These are phyloP conservation scores for Gymnarchus niloticus DNA, from an alignment of 2,113 vertebrate genomes.

Conservation along the genomic window DNA sequence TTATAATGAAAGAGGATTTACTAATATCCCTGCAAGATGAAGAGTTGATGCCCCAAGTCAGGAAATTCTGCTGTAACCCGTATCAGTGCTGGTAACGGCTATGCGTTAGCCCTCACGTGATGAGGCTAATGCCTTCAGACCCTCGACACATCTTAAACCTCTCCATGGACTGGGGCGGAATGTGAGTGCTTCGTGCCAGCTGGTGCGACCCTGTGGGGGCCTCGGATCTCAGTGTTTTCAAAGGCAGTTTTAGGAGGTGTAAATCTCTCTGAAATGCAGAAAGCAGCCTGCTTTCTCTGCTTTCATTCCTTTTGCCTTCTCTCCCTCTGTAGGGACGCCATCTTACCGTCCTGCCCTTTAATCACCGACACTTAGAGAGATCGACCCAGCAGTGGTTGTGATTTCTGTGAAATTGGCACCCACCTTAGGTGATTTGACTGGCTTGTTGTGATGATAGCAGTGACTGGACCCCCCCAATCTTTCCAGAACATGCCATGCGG, in stretches of 20 bases:
- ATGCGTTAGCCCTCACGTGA: background rate
- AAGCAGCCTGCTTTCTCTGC: background rate
- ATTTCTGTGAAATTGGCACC: background rate
- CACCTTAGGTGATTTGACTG: background rate
- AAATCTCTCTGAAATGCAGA: background rate
- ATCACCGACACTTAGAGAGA: too few species aligned
- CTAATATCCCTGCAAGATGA: slow-evolving; percentile 33
- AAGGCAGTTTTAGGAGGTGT: background rate
- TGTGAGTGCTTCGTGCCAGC: background rate
- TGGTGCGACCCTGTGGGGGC: background rate
- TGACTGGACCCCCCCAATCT: background rate
- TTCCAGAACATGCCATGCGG: slow-evolving; percentile 76
- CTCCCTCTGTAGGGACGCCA: background rate
- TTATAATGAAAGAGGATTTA: slow-evolving; percentile 38
- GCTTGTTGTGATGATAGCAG: background rate
- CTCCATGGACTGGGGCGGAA: background rate
- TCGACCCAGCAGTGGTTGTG: background rate
- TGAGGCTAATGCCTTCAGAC: background rate
- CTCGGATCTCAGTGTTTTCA: too few species aligned
- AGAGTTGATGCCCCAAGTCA: slow-evolving; percentile 21
- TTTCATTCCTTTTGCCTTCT: background rate
- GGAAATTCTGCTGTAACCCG: background rate
- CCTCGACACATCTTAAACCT: too few species aligned
- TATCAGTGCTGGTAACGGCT: background rate
- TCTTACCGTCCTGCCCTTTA: background rate